phyloP scores from a whole-genome alignment of 2,113 vertebrate species.

The Pholis gunnellus region DNA sequence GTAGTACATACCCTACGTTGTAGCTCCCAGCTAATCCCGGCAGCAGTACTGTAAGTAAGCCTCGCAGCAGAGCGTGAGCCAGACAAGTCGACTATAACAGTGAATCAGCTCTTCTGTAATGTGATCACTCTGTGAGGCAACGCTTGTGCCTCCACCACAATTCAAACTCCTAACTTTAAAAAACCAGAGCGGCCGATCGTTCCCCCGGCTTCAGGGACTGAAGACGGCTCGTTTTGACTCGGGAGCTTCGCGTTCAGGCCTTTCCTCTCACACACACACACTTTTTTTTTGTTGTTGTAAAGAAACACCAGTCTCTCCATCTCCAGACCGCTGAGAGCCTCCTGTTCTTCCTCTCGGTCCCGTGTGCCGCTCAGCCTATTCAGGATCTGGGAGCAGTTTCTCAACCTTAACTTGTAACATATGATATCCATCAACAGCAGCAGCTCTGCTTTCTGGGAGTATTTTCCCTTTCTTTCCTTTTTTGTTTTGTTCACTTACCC shows the following conservation, averaged over 20 bases:
- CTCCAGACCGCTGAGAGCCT: not conserved
- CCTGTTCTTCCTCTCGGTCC: not conserved
- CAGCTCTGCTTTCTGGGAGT: slow-evolving; percentile 64
- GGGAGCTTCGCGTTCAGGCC: not conserved
- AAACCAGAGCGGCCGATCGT: not conserved
- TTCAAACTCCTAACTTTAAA: not conserved
- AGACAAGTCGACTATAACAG: slow-evolving; percentile 27
- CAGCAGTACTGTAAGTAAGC: not conserved
- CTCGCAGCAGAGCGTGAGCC: not conserved
- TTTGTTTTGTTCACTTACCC: slow-evolving; percentile 88
- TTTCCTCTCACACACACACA: not conserved
- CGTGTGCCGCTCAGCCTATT: slow-evolving; percentile 55
- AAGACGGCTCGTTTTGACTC: not conserved
- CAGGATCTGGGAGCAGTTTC: slow-evolving; percentile 84
- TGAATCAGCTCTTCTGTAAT: slow-evolving; percentile 65
- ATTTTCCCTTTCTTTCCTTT: slow-evolving; percentile 30
- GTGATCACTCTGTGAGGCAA: slow-evolving; percentile 37
- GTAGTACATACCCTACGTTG: slow-evolving; percentile 5
- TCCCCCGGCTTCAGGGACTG: too few species aligned
- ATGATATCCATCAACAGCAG: slow-evolving; percentile 85
- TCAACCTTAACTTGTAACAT: slow-evolving; percentile 82
- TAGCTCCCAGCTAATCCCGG: slow-evolving; percentile 6
- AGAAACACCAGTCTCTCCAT: not conserved
- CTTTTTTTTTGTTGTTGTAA: not conserved
- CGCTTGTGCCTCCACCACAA: not conserved